phyloP scores from a whole-genome alignment of 2,888 invertebrate genomes.

The Cynaeus angustus region DNA sequence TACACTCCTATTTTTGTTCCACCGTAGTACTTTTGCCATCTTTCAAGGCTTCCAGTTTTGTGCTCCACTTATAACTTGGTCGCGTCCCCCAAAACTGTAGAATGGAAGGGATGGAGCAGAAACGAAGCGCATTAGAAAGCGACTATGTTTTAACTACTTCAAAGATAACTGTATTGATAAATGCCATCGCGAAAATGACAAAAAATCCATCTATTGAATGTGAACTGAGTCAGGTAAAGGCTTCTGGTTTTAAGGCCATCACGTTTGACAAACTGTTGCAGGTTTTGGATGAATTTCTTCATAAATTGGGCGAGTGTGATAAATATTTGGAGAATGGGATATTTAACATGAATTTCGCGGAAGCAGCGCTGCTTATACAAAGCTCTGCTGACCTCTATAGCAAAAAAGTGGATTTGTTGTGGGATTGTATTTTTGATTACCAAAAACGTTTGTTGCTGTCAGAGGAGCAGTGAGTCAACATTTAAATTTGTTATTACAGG shows the following conservation, averaged over 20 bases:
- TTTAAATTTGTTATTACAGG: neutral
- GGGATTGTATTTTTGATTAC: slow-evolving; percentile 64
- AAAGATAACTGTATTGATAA: slow-evolving; percentile 35
- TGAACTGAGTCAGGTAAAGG: slow-evolving; percentile 62
- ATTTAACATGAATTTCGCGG: slow-evolving; percentile 80
- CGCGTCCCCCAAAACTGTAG: slow-evolving; percentile 20
- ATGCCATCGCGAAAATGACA: slow-evolving; percentile 59
- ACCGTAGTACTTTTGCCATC: neutral
- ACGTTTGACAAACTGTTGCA: slow-evolving; percentile 60
- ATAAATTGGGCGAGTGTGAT: slow-evolving; percentile 70
- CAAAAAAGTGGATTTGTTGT: slow-evolving; percentile 79
- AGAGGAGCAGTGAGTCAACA: slow-evolving; percentile 39
- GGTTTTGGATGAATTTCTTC: slow-evolving; percentile 77
- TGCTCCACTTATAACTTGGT: slow-evolving; percentile 1
- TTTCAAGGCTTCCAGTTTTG: neutral
- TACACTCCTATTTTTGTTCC: neutral
- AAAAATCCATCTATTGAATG: slow-evolving; percentile 66
- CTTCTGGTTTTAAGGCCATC: neutral
- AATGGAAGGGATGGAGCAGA: slow-evolving; percentile 42
- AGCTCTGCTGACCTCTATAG: slow-evolving; percentile 82
- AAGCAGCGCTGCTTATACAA: slow-evolving; percentile 85
- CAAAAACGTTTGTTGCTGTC: slow-evolving; percentile 61
- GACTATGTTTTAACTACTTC: slow-evolving; percentile 16
- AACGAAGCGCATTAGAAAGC: slow-evolving; percentile 32
- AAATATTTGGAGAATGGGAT: slow-evolving; percentile 71